Evolutionary conservation across 2,797 vertebrate genomes (phyloP), one percentile per base, ranked within the genome.

Genomic region (Botia kubotai): DNA sequence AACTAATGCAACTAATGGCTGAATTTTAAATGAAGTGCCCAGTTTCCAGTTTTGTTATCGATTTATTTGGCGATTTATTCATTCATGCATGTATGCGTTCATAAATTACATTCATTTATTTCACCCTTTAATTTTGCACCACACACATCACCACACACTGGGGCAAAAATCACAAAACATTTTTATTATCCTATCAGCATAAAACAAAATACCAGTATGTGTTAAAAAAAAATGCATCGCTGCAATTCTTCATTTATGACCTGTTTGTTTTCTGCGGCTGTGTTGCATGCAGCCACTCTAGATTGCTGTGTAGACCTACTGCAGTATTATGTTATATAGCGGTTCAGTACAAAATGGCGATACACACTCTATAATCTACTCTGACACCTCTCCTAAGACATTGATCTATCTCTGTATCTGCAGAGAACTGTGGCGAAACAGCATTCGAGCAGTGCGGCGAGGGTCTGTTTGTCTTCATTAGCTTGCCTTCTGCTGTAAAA

Each of bases 261-360:
- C 19, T 84, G 2, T 50, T 67, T 69, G 62, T 74, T 74, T 60
- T 69, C 0, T 94, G 93, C 36, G 89, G 94, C 88, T 96, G 95
- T 5, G 95, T 96, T 3, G 94, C 95, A 69, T 96, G 95, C 95
- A 96, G 96, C 26, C 17, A 6, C 87, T 21, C 96, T 96, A 89
- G 75, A 94, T 95, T 94, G 93, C 94, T 2, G 92, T 94, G 92
- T 94, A 72, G 33, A 33, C 33, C 33, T 33, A 5, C 92, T 96
- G 82, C 95, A 96, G 87, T 96, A 96, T 88, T 96, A 92, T 72
- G 95, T 95, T 78, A 93, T 96, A 57, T 96, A 57, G 89, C 96
- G 46, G 92, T 96, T 81, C 94, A 93, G 88, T 94, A 95, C 88
- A 95, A 88, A 85, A 93, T 90, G 50, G 94, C 96, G 88, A 94